phyloP scores from a whole-genome alignment of 2,888 invertebrate species.

The Keiferia lycopersicella region DNA sequence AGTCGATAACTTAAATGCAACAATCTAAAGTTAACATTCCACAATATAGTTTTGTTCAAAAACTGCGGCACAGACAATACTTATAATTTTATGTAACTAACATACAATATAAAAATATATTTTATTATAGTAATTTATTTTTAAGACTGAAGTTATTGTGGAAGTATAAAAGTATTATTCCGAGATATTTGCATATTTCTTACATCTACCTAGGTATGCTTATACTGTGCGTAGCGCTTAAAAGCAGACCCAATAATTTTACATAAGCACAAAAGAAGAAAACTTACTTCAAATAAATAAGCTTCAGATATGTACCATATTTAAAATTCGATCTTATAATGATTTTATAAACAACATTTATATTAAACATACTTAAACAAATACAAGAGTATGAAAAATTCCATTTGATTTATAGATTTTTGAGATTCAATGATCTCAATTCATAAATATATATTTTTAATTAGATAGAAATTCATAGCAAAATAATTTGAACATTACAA shows the following conservation, averaged over 20 bases:
- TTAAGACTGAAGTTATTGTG: slow-evolving; percentile 71
- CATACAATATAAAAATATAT: not conserved
- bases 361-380: too few species aligned
- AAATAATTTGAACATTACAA: too few species aligned
- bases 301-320: not conserved
- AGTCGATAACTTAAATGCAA: not conserved
- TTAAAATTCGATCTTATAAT: not conserved
- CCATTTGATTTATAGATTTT: not conserved
- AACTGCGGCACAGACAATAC: slow-evolving; percentile 8
- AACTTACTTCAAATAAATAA: not conserved
- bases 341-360: too few species aligned
- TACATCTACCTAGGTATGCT: slow-evolving; percentile 1
- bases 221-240: not conserved
- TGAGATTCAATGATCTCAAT: slow-evolving; percentile 4
- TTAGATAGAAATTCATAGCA: too few species aligned
- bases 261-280: slow-evolving; percentile 2
- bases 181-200: slow-evolving; percentile 4
- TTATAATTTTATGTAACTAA: not conserved
- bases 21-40: not conserved
- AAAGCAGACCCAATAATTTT: not conserved
- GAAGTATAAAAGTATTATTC: slow-evolving; percentile 30
- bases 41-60: not conserved
- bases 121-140: slow-evolving; percentile 40
- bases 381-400: too few species aligned
- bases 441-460: too few species aligned